Evolutionary conservation across 1,140 invertebrate genomes (phyloP), one percentile per base, ranked within the genome.

Genomic region (Drosophila lacteicornis): DNA sequence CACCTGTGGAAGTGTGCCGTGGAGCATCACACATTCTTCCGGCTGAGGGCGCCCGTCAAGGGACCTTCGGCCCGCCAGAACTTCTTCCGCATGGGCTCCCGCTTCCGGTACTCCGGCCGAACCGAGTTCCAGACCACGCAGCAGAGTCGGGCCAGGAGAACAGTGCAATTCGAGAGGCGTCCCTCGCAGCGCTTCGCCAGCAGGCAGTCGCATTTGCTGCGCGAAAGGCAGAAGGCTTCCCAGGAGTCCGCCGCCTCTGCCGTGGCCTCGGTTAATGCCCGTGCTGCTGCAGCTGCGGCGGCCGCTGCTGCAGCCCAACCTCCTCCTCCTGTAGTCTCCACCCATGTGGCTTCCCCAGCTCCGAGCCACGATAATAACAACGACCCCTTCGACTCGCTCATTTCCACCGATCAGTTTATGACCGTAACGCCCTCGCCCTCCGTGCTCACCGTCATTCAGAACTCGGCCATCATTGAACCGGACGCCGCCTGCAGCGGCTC

Each of bases 1-100:
- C 99, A 99, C 93, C 94, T 99, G 68, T 99, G 99, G 99, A 99
- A 99, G 93, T 99, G 99, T 94, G 99, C 99, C 22, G 97, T 99
- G 1, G 99, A 99, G 93, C 98, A 99, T 94, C 99, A 99, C 93
- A 97, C 98, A 0, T 99, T 99, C 94, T 99, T 99, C 95, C 95
- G 99, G 78, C 94, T 99, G 15, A 95, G 97, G 73, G 97, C 97
- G 30, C 97, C 98, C 0, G 96, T 97, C 0, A 98, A 98, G 93
- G 97, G 97, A 3, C 97, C 96, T 0, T 97, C 96, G 22, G 96
- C 96, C 0, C 94, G 97, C 33, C 98, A 99, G 92, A 99, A 99
- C 93, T 99, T 99, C 93, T 99, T 99, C 93, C 94, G 98, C 63
- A 98, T 99, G 97, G 98, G 98, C 33, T 99, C 98, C 1, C 94